Conservation (phyloP, 2,797 vertebrate species). For the Borostomias antarcticus region DNA sequence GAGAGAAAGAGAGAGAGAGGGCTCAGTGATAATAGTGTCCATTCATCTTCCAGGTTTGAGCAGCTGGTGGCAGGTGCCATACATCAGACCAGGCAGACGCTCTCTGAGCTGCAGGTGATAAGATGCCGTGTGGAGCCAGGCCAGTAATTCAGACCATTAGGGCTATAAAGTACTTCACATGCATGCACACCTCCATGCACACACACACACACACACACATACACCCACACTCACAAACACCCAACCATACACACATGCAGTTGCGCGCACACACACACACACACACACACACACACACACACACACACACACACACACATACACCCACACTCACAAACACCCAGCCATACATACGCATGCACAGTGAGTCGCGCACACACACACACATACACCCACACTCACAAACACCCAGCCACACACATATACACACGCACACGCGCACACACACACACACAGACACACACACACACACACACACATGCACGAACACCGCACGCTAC, state of each 20-base stretch:
- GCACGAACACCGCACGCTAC: neutral
- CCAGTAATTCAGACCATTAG: neutral
- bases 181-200: too few species aligned
- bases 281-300: neutral
- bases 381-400: too few species aligned
- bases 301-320: too few species aligned
- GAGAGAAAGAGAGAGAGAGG: neutral
- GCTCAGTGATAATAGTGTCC: constrained; percentile 44
- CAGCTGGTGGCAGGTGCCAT: constrained; percentile 51
- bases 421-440: neutral
- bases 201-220: neutral
- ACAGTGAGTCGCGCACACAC: too few species aligned
- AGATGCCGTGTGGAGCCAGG: neutral
- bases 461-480: neutral
- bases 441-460: neutral
- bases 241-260: too few species aligned
- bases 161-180: neutral
- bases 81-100: constrained; percentile 32
- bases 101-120: constrained; percentile 32
- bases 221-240: neutral
- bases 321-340: too few species aligned
- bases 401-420: too few species aligned
- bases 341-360: too few species aligned
- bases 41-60: constrained; percentile 58
- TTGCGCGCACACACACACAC: neutral